A percentile compares a stretch with the other conserved stretches of the same genome.
Conservation (phyloP, 2,888 invertebrate species). For the Calameuta pallipes region DNA sequence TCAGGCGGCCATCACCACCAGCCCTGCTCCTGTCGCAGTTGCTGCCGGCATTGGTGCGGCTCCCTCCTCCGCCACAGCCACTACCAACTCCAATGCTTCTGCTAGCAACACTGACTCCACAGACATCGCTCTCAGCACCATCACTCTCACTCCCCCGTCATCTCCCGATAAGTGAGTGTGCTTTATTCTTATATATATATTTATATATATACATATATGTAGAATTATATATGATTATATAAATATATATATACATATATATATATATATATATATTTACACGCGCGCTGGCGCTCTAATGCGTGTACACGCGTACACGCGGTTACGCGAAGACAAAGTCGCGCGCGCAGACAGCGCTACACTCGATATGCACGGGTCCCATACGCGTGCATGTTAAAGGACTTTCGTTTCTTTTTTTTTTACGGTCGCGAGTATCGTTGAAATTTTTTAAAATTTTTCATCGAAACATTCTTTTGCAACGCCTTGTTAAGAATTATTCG, state of each 20-base stretch:
- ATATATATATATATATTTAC: slow-evolving; percentile 15
- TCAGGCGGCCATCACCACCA: slow-evolving; percentile 28
- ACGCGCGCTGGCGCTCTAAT: neutral
- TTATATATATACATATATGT: slow-evolving; percentile 18
- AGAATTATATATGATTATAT: neutral
- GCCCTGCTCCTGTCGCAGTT: slow-evolving; percentile 25
- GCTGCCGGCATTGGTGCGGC: slow-evolving; percentile 20
- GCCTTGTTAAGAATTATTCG: slow-evolving; percentile 5
- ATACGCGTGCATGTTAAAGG: neutral
- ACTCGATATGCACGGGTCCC: neutral
- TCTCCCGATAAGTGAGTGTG: slow-evolving; percentile 73
- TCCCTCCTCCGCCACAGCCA: slow-evolving; percentile 40
- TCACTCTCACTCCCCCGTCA: slow-evolving; percentile 71
- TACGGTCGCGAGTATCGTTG: slow-evolving; percentile 14
- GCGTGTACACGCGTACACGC: slow-evolving; percentile 1
- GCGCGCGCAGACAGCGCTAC: neutral
- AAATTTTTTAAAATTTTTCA: slow-evolving; percentile 8
- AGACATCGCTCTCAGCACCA: slow-evolving; percentile 63
- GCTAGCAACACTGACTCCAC: slow-evolving; percentile 53
- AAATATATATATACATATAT: slow-evolving; percentile 20
- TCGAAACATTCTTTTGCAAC: neutral
- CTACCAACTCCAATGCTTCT: slow-evolving; percentile 38
- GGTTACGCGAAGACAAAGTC: neutral
- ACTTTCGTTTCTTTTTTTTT: slow-evolving; percentile 13
- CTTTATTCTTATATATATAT: slow-evolving; percentile 42